Conservation (phyloP, 2,888 invertebrate genomes). For the Macaria liturata region DNA sequence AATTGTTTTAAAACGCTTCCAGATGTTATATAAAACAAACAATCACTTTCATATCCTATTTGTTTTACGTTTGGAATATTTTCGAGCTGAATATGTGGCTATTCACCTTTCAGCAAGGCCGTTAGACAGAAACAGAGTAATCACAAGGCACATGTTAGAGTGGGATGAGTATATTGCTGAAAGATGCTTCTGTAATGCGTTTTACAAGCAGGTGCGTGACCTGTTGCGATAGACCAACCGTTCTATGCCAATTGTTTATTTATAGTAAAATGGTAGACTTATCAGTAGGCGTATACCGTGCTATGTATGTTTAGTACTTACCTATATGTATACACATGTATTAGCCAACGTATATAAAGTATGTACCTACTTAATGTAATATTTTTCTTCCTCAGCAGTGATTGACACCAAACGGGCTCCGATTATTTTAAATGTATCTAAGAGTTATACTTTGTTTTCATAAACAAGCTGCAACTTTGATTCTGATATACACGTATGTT, state of each 20-base stretch:
- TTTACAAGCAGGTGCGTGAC: conserved; percentile 45
- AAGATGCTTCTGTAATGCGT: conserved; percentile 40
- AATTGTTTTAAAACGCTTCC: conserved; percentile 2
- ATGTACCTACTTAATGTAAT: no score
- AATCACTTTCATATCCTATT: conserved; percentile 26
- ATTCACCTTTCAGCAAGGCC: conserved; percentile 63
- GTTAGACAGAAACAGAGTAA: conserved; percentile 39
- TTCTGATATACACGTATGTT: no score
- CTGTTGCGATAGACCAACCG: conserved; percentile 39
- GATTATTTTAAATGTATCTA: no score
- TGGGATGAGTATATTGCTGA: conserved; percentile 37
- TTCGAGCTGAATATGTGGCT: conserved; percentile 37
- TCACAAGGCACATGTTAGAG: conserved; percentile 29
- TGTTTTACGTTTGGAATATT: conserved; percentile 32
- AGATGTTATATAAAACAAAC: conserved; percentile 26
- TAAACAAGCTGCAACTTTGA: no score
- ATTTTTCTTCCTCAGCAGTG: no score
- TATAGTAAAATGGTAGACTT: conserved; percentile 21
- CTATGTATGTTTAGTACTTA: no score
- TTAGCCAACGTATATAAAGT: no score
- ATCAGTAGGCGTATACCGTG: not conserved
- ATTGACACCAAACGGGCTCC: no score
- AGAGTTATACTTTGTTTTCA: no score
- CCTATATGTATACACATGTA: no score
- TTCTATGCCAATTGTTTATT: conserved; percentile 46